Base-by-base conservation (phyloP, 2,113 vertebrate species). In the Poecile atricapillus region DNA sequence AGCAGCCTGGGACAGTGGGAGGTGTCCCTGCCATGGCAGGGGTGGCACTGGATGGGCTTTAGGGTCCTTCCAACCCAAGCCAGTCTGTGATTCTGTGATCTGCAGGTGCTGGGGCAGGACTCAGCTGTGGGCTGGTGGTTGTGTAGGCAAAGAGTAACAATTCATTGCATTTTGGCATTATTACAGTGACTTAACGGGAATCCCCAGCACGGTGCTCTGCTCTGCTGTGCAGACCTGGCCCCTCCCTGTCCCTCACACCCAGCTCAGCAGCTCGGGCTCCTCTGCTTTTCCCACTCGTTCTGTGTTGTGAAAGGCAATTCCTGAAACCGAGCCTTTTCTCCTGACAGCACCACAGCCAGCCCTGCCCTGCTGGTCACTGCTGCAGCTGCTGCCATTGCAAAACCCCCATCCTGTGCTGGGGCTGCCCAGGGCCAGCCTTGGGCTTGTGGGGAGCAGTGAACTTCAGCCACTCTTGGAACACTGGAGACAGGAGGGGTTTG, bases 121-220 rank as follows among this genome's bases (percentile, higher is more conserved):
- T 2, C 2, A 2, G 74, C 27, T 13, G 31, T 25, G 58, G 37
- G 44, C 53, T n/a, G 65, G 41, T 37, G 43, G 13, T 2, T 75
- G 33, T 10, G 9, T 2, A 13, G 31, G 49, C 13, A 41, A 31
- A 69, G 19, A 35, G 58, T 23, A 10, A 20, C 37, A 39, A 7
- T 11, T 5, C 16, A 53, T 28, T 1, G 0, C 2, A 1, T 35
- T 3, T 16, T 60, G 19, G 16, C 3, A 0, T 9, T 25, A 0
- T 39, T 1, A 33, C 3, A 12, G 13, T 18, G 59, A n/a, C 33
- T 70, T 23, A 12, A 1, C 2, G 68, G 74, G 37, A 3, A 4
- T 8, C 22, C 30, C 15, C 25, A 10, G 2, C 14, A 9, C 3
- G 25, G 3, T 59, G 35, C 10, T 0, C 10, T n/a, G 4, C 5